phyloP scores from a whole-genome alignment of 2,888 invertebrate genomes.

The Chouioia cunea region DNA sequence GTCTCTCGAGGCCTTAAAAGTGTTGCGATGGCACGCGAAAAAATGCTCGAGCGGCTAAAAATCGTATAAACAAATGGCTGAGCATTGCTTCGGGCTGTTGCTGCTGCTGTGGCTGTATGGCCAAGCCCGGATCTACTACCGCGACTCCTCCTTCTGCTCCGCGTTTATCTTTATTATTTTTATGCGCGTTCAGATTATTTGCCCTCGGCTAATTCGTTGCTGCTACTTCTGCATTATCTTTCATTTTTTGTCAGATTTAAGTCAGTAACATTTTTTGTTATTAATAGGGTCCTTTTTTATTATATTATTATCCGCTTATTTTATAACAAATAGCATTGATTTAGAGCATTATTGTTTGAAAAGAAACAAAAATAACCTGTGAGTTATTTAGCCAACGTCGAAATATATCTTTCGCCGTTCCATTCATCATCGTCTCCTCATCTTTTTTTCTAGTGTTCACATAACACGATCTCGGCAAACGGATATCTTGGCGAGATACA shows the following conservation, averaged over 20 bases:
- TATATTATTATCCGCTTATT: not conserved
- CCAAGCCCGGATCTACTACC: not conserved
- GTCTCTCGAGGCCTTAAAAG: constrained; percentile 20
- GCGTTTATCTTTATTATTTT: constrained; percentile 31
- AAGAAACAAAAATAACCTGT: not conserved
- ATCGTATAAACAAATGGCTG: constrained; percentile 38
- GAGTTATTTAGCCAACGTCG: constrained; percentile 19
- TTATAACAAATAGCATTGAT: constrained; percentile 13
- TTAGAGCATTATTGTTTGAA: not conserved
- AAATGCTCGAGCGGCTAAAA: constrained; percentile 22
- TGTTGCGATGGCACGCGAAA: constrained; percentile 19
- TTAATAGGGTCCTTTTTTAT: not conserved
- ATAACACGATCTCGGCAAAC: constrained; percentile 25
- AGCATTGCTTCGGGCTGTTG: constrained; percentile 14
- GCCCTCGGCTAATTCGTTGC: not conserved
- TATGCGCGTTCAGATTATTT: not conserved
- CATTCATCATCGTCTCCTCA: constrained; percentile 30
- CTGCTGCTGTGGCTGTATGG: not conserved
- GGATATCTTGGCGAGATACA: constrained; percentile 33
- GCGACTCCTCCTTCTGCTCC: not conserved
- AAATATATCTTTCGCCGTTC: constrained; percentile 30
- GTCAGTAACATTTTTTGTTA: no score
- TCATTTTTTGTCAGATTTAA: not conserved
- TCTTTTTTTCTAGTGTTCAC: constrained; percentile 11
- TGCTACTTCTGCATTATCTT: not conserved